Percentiles rank a stretch among this genome's conserved stretches.
Evolutionary conservation across 1,140 invertebrate species (phyloP).

Genomic region (Helicoverpa armigera): DNA sequence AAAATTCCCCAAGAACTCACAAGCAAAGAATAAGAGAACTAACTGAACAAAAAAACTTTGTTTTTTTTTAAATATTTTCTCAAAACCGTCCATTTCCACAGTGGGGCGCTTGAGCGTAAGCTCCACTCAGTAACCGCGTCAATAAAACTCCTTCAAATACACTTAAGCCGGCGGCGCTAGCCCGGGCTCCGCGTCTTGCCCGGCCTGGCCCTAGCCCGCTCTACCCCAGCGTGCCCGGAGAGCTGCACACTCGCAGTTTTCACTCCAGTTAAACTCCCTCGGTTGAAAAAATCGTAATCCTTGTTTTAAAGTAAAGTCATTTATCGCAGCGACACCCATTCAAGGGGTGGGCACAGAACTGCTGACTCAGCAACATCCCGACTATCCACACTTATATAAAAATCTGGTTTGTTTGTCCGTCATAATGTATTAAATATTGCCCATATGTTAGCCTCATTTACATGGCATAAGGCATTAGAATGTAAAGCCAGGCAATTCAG

Average conservation of each 20-base stretch:
- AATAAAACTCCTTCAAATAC: conserved; percentile 18
- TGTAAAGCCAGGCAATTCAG: too few relatives aligned
- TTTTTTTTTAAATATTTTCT: neutral
- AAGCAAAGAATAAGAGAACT: neutral
- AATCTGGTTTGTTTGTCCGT: neutral
- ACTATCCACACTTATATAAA: conserved; percentile 3
- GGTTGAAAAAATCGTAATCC: conserved; percentile 58
- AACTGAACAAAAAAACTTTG: neutral
- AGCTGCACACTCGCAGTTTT: conserved; percentile 1
- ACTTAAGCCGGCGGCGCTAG: neutral
- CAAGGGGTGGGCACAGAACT: conserved; percentile 2
- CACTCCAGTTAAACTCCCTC: conserved; percentile 23
- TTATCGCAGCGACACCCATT: conserved; percentile 52
- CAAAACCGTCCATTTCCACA: neutral
- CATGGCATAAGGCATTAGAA: too few relatives aligned
- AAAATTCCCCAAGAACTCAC: neutral
- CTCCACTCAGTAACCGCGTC: conserved; percentile 12
- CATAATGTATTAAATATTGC: neutral
- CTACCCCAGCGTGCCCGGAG: neutral
- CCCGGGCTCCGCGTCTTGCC: neutral
- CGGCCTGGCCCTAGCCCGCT: neutral
- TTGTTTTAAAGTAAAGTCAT: conserved; percentile 72
- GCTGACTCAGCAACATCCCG: neutral
- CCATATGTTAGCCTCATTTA: too few relatives aligned
- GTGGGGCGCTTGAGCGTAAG: neutral